Percentiles rank a stretch among this genome's conserved stretches.
phyloP scores from a whole-genome alignment of 92 coral and sea anemone species.

The Ricordea florida region DNA sequence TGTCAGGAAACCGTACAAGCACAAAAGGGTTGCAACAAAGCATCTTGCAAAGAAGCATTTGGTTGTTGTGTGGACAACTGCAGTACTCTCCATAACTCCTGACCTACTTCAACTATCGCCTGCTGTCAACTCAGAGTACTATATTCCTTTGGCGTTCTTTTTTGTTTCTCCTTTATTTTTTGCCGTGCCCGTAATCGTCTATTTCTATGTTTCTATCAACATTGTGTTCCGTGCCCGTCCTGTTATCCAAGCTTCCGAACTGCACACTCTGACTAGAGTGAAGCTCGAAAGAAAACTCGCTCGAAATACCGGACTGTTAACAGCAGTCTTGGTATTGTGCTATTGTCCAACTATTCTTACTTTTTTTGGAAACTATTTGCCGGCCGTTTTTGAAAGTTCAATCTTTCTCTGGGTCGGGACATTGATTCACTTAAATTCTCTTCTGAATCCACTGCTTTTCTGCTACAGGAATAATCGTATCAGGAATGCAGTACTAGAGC shows the following conservation, averaged over 20 bases:
- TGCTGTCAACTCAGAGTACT: background rate
- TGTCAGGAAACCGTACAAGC: background rate
- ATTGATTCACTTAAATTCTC: constrained; percentile 21
- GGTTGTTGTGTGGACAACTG: background rate
- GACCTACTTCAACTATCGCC: background rate
- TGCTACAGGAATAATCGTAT: background rate
- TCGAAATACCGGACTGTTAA: background rate
- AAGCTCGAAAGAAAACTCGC: constrained; percentile 1
- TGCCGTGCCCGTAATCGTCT: background rate
- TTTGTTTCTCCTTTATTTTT: background rate
- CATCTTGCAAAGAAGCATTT: background rate
- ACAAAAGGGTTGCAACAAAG: constrained; percentile 1
- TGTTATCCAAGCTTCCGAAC: no score
- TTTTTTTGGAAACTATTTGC: background rate
- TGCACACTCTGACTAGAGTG: background rate
- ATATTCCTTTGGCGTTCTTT: background rate
- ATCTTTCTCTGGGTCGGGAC: constrained; percentile 17
- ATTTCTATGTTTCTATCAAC: background rate
- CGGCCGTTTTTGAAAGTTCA: constrained; percentile 15
- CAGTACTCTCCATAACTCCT: background rate
- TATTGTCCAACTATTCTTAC: constrained; percentile 2
- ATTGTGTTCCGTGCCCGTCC: background rate
- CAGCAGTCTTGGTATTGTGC: background rate
- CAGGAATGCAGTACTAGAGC: background rate
- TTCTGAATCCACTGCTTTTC: background rate